A percentile compares a stretch with the other conserved stretches of the same genome.
Conservation (phyloP, 2,797 vertebrate species). For the Tenualosa thibaudeaui region DNA sequence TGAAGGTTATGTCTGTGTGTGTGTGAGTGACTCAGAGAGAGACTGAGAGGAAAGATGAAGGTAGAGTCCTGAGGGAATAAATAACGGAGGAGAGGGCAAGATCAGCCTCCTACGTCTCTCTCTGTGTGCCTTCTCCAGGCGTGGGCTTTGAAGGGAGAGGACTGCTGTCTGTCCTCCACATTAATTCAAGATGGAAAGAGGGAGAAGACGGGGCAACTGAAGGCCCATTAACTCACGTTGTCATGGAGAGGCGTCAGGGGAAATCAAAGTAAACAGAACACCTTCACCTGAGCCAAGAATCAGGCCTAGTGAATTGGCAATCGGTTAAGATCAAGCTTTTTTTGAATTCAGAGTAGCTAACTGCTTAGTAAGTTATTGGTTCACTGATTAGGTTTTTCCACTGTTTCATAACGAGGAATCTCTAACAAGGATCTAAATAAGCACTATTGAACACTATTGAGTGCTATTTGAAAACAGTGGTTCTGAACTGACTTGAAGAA, state of each 20-base stretch:
- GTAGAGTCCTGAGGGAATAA: neutral
- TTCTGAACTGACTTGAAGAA: neutral
- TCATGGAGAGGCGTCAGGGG: neutral
- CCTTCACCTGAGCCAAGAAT: neutral
- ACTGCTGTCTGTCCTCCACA: neutral
- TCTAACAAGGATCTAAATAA: neutral
- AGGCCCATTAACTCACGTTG: neutral
- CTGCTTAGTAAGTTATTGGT: neutral
- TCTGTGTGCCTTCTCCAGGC: neutral
- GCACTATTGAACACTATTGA: too few species aligned
- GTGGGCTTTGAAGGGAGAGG: neutral
- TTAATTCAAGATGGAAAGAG: neutral
- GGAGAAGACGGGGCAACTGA: neutral
- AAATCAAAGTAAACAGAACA: conserved; percentile 4
- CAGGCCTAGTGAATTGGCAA: neutral
- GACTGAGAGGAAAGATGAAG: neutral
- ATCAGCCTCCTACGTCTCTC: neutral
- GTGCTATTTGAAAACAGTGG: too few species aligned
- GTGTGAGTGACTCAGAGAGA: neutral
- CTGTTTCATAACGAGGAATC: neutral
- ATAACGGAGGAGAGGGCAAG: neutral
- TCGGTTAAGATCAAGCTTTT: neutral
- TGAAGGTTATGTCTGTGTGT: too few species aligned
- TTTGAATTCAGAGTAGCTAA: neutral
- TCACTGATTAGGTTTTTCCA: neutral